phyloP scores from a whole-genome alignment of 1,140 invertebrate genomes.

The Ptiloglossa arizonensis region DNA sequence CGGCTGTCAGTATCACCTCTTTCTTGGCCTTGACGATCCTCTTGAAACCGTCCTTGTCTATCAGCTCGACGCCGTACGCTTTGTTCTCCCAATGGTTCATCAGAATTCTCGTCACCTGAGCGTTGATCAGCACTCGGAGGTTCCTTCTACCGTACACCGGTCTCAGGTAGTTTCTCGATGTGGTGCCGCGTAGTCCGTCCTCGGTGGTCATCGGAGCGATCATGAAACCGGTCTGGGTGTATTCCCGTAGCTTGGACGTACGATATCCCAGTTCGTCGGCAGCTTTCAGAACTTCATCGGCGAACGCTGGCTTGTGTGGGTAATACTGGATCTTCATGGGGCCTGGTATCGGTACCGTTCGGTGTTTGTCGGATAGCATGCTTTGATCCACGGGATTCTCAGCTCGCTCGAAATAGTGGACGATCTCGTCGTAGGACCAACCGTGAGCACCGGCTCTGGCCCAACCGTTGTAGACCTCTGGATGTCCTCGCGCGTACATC shows the following conservation, averaged over 20 bases:
- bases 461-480: constrained; percentile 89
- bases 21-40: constrained; percentile 74
- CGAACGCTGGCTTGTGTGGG: constrained; percentile 81
- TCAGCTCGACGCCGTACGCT: constrained; percentile 84
- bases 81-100: constrained; percentile 81
- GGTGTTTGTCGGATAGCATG: constrained; percentile 66
- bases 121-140: constrained; percentile 78
- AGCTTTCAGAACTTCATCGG: constrained; percentile 85
- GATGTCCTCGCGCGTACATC: constrained; percentile 89
- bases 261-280: constrained; percentile 88
- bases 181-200: constrained; percentile 84
- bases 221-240: constrained; percentile 84
- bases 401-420: constrained; percentile 82
- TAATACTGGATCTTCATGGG: constrained; percentile 82
- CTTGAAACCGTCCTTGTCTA: constrained; percentile 77
- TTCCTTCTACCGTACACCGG: constrained; percentile 77
- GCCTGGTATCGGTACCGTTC: constrained; percentile 61
- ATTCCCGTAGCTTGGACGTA: constrained; percentile 85
- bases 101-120: constrained; percentile 78
- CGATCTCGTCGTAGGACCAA: constrained; percentile 92
- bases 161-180: constrained; percentile 78
- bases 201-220: constrained; percentile 82
- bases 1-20: constrained; percentile 86
- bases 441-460: constrained; percentile 89
- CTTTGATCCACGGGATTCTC: constrained; percentile 74